These are phyloP conservation scores for Mesochorus sp. DNA, from an alignment of 2,888 invertebrate genomes.

Conservation along the genomic window DNA sequence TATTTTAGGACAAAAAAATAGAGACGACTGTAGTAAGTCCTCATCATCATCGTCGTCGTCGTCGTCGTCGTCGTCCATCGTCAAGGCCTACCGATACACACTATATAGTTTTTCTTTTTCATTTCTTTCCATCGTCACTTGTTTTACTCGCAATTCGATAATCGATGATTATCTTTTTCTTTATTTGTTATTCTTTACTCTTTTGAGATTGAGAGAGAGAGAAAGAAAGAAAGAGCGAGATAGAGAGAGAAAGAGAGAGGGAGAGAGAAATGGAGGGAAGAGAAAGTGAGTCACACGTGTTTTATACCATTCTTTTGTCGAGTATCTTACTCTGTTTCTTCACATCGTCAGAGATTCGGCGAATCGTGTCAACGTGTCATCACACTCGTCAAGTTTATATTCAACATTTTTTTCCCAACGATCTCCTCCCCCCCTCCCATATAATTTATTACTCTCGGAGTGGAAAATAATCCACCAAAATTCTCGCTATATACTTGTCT, in stretches of 20 bases:
- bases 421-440: constrained; percentile 3
- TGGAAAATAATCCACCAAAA: background rate
- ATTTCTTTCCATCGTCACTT: background rate
- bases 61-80: constrained; percentile 34
- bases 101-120: background rate
- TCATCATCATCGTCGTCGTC: too few relatives aligned
- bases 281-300: constrained; percentile 65
- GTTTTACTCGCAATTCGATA: constrained; percentile 24
- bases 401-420: background rate
- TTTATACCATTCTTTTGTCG: constrained; percentile 13
- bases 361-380: constrained; percentile 2
- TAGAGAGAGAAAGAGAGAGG: too few relatives aligned
- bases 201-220: too few relatives aligned
- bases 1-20: constrained; percentile 70
- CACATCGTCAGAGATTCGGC: constrained; percentile 20
- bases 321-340: constrained; percentile 2
- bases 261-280: too few relatives aligned
- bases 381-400: background rate
- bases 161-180: constrained; percentile 7
- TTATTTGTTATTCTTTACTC: background rate
- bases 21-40: constrained; percentile 60
- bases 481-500: too few relatives aligned
- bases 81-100: constrained; percentile 49
- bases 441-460: background rate
- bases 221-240: too few relatives aligned